Evolutionary conservation across 2,113 vertebrate species (phyloP).

Genomic region (Sorex fumeus): DNA sequence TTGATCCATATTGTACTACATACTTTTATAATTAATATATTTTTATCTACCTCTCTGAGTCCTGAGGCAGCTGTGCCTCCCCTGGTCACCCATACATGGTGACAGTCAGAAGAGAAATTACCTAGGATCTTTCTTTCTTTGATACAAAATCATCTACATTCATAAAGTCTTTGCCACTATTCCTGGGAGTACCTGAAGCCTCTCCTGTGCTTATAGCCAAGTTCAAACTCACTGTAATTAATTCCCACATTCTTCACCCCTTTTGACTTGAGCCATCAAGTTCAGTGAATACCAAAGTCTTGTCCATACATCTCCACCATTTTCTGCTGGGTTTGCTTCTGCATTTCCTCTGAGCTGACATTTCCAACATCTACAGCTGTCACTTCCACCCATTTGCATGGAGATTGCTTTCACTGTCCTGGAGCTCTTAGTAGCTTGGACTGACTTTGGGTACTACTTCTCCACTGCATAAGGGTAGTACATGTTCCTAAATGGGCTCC

Average conservation of each 20-base stretch:
- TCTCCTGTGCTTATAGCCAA: background rate
- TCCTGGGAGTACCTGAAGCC: background rate
- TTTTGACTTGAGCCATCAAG: background rate
- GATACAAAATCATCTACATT: background rate
- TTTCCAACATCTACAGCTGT: background rate
- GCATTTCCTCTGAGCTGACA: background rate
- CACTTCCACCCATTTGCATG: too few species aligned
- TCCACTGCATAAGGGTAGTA: too few species aligned
- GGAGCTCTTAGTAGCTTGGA: background rate
- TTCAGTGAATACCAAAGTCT: background rate
- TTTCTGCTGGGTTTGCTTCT: background rate
- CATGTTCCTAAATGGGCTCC: background rate
- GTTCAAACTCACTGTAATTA: background rate
- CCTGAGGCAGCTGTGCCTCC: background rate
- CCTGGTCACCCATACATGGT: background rate
- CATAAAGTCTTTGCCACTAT: background rate
- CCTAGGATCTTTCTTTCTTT: background rate
- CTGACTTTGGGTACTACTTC: accelerated
- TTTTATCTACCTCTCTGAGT: background rate
- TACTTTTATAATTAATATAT: background rate
- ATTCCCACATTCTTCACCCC: background rate
- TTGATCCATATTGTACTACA: background rate
- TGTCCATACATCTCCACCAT: background rate
- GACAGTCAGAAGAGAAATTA: background rate
- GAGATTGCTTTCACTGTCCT: background rate